Percentiles rank a stretch among this genome's conserved stretches.
Evolutionary conservation across 2,797 vertebrate species (phyloP).

Genomic region (Brachyalestes nurse): DNA sequence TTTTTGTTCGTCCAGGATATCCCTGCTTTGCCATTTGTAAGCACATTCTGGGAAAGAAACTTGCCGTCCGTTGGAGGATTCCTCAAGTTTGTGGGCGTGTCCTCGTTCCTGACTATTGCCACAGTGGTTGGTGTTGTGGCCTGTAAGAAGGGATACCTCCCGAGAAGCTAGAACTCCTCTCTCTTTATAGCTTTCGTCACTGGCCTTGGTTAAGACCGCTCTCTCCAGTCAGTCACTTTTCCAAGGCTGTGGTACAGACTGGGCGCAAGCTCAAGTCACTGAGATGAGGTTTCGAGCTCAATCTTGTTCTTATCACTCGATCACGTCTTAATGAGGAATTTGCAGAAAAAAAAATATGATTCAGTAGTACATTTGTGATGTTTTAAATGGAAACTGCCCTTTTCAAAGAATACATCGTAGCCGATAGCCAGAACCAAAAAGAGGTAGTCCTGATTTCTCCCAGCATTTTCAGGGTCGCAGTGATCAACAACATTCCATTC

Average conservation of each 20-base stretch:
- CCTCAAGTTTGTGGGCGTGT: conserved; percentile 83
- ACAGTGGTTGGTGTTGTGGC: conserved; percentile 77
- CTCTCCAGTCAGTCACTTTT: conserved; percentile 30
- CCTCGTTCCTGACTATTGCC: conserved; percentile 78
- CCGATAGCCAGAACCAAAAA: not conserved
- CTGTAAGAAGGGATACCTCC: conserved; percentile 84
- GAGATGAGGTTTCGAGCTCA: conserved; percentile 28
- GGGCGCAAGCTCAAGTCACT: conserved; percentile 14
- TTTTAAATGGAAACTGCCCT: conserved; percentile 1
- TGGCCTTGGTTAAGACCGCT: conserved; percentile 50
- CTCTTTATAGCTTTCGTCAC: conserved; percentile 2
- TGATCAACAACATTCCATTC: conserved; percentile 31
- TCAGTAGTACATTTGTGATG: conserved; percentile 3
- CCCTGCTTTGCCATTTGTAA: conserved; percentile 81
- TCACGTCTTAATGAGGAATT: conserved; percentile 32
- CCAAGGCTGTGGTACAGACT: conserved; percentile 28
- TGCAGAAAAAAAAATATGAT: conserved; percentile 5
- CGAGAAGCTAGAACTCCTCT: conserved; percentile 59
- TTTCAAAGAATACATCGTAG: not conserved
- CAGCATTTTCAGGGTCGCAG: not conserved
- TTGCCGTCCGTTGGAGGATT: conserved; percentile 89
- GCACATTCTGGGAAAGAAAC: conserved; percentile 91
- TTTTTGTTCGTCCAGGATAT: conserved; percentile 82
- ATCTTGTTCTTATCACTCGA: conserved; percentile 16
- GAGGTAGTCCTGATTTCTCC: not conserved